phyloP scores from a whole-genome alignment of 2,888 invertebrate species.

The Micoletzkya japonica region DNA sequence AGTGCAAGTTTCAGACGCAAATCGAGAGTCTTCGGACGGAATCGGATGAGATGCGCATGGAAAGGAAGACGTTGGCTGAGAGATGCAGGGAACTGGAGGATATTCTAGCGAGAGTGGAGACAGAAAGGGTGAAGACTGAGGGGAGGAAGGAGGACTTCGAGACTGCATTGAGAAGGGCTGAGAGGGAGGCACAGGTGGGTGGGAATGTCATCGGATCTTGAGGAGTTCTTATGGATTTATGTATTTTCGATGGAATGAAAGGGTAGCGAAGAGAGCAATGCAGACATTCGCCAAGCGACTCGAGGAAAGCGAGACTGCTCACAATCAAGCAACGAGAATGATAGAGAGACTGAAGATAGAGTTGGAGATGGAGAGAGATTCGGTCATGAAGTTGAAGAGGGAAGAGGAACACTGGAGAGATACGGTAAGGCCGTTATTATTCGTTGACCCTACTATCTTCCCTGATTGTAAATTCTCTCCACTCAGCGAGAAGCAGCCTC shows the following conservation, averaged over 20 bases:
- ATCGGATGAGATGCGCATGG: conserved; percentile 25
- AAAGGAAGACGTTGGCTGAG: conserved; percentile 27
- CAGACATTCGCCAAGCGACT: conserved; percentile 3
- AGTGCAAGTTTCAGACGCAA: conserved; percentile 30
- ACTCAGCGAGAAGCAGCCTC: not conserved
- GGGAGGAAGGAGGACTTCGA: conserved; percentile 18
- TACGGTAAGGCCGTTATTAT: conserved; percentile 26
- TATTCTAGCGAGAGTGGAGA: conserved; percentile 28
- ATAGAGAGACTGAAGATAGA: conserved; percentile 21
- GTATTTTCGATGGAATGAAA: too few relatives aligned
- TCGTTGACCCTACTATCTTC: not conserved
- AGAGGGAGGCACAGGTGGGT: conserved; percentile 20
- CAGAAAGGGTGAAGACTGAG: conserved; percentile 14
- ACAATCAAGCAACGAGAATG: not conserved
- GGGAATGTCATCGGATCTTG: too few relatives aligned
- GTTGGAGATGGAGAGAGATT: conserved; percentile 22
- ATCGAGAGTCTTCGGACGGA: conserved; percentile 31
- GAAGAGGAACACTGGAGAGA: conserved; percentile 41
- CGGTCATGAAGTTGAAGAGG: conserved; percentile 35
- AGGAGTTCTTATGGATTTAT: too few relatives aligned
- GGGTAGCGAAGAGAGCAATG: not conserved
- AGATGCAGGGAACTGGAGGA: conserved; percentile 28
- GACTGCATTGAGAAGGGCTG: not conserved
- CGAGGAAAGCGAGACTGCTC: conserved; percentile 6
- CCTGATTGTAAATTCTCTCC: not conserved